These are phyloP conservation scores for Pampus argenteus DNA, from an alignment of 2,797 vertebrate species.

Conservation along the genomic window DNA sequence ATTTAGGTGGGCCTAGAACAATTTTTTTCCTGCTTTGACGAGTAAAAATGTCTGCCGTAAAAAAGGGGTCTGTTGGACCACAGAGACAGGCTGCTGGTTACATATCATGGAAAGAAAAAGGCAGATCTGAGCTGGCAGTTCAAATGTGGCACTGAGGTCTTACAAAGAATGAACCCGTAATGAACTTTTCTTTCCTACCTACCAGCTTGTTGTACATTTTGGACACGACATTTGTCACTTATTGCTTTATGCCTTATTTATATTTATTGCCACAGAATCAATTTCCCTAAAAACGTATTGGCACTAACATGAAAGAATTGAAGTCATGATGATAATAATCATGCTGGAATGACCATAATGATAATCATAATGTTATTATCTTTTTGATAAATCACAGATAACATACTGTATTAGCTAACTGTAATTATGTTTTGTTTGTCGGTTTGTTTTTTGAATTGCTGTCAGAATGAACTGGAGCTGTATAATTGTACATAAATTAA, in stretches of 20 bases:
- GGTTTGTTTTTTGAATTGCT: constrained; percentile 27
- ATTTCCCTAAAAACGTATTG: constrained; percentile 51
- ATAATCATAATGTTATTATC: constrained; percentile 36
- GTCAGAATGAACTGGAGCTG: constrained; percentile 49
- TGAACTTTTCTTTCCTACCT: constrained; percentile 31
- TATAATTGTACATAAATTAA: constrained; percentile 71
- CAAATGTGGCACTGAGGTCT: constrained; percentile 34
- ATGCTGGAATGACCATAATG: constrained; percentile 27
- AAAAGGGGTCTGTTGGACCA: neutral
- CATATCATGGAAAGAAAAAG: constrained; percentile 21
- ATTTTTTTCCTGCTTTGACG: too few relatives aligned
- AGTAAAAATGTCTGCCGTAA: too few relatives aligned
- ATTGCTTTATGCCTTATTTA: constrained; percentile 75
- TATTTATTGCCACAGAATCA: constrained; percentile 57
- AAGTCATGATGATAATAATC: constrained; percentile 29
- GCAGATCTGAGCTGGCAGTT: constrained; percentile 37
- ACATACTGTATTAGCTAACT: constrained; percentile 40
- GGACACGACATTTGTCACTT: constrained; percentile 49
- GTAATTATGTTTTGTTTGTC: constrained; percentile 22
- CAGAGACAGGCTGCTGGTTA: constrained; percentile 17
- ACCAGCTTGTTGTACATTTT: constrained; percentile 38
- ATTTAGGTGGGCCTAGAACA: too few relatives aligned
- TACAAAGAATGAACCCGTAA: constrained; percentile 19
- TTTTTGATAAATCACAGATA: constrained; percentile 47
- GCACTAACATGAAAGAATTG: constrained; percentile 40